Base-by-base conservation (phyloP, 2,113 vertebrate species). In the Uropsilus gracilis region DNA sequence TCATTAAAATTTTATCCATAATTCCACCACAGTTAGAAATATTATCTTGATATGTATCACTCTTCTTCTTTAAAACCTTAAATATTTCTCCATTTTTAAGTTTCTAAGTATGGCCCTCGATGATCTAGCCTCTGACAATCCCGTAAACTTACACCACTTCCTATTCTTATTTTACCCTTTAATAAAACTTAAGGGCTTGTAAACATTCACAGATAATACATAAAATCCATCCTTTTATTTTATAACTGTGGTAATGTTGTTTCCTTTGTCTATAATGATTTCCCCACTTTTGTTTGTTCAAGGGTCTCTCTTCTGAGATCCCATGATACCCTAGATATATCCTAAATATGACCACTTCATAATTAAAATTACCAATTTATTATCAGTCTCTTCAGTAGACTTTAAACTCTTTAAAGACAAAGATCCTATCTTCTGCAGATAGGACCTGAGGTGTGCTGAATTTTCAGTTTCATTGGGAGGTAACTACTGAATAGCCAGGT, bases 1-100 rank as follows among this genome's bases (percentile, higher is more conserved):
- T 82, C 42, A 90, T 78, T 94, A 86, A 94, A 95, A 90, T 86
- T 68, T 18, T n/a, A 92, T 77, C 69, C 12, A 84, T 84, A 78
- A 24, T 84, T 93, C 57, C 18, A 71, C 71, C 37, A 82, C 30
- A 87, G 61, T 66, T 18, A 72, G 64, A 95, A 89, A 76, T 20
- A 48, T 72, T 96, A 77, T 82, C 28, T 92, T 83, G 77, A 83
- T 26, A 89, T 86, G 16, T 32, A 81, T 89, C 24, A 53, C 44
- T 93, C 39, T 10, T 8, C 85, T 73, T 75, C 48, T 86, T 71
- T 86, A 75, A 83, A 82, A 84, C 28, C 17, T 61, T 77, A 94
- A 94, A 72, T 68, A 82, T 69, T 75, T 94, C 9, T 68, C 42
- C 50, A 93, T 20, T 90, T 78, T 83, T 69, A 72, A 48, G 12